phyloP scores from a whole-genome alignment of 2,888 invertebrate species.

The Eupithecia inturbata region DNA sequence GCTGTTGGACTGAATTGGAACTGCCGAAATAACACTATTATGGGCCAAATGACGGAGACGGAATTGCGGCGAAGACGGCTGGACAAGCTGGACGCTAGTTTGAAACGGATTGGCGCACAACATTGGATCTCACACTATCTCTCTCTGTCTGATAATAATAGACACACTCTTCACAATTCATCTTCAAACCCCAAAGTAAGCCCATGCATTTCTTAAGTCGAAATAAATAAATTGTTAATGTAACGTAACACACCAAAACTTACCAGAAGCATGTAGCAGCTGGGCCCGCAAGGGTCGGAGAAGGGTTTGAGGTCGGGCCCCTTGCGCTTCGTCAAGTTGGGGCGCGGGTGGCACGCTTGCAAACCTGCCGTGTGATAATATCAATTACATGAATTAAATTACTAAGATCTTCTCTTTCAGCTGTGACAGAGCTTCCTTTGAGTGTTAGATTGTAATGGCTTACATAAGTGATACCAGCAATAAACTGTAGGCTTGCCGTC shows the following conservation, averaged over 20 bases:
- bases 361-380: conserved; percentile 85
- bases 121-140: too few relatives aligned
- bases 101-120: too few relatives aligned
- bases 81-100: too few relatives aligned
- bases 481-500: not conserved
- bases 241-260: conserved; percentile 49
- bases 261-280: conserved; percentile 95
- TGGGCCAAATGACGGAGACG: too few relatives aligned
- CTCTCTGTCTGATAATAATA: too few relatives aligned
- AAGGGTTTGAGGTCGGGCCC: conserved; percentile 95
- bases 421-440: conserved; percentile 1
- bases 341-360: conserved; percentile 95
- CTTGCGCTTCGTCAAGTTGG: conserved; percentile 93
- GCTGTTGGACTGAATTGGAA: too few relatives aligned
- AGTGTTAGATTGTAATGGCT: not conserved
- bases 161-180: too few relatives aligned
- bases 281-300: conserved; percentile 92
- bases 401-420: not conserved
- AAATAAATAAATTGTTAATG: too few relatives aligned
- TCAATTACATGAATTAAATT: conserved; percentile 14
- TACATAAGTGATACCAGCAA: not conserved
- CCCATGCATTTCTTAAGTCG: too few relatives aligned
- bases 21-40: too few relatives aligned
- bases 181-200: too few relatives aligned
- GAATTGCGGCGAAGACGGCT: too few relatives aligned